Base-by-base conservation (phyloP, 2,888 invertebrate species). In the Brachynemurus nebulosus region DNA sequence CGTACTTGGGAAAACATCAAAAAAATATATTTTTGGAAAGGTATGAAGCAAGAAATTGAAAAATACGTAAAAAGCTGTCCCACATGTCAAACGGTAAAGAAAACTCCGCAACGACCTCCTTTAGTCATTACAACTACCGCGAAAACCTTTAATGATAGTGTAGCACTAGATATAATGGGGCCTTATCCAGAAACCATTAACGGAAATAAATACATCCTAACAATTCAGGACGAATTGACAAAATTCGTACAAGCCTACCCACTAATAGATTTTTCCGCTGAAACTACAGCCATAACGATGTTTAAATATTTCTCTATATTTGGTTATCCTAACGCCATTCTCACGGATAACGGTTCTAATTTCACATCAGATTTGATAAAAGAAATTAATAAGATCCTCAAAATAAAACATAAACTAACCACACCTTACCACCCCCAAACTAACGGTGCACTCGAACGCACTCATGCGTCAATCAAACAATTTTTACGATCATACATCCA, bases 121-220 rank as follows among this genome's bases (percentile, higher is more conserved):
- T 44, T 55, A 49, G 45, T 47, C 37, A 46, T 49, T 8, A 51
- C 52, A 0, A 48, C 52, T 2, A 43, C 50, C 1, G 19, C 43
- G 2, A 39, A 1, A 2, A 35, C 44, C 36, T 47, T 54, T 2
- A 49, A 51, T n/a, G 50, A 53, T 40, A 21, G 46, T 37, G 34
- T 53, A 3, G 47, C 49, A 2, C 8, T 53, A 11, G 53, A 54
- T 17, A 46, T 53, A 6, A 52, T 54, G 20, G 53, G 51, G 7
- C 54, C 52, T 3, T 25, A 53, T n/a, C 45, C 51, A 0, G 17
- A 39, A 16, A 50, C 52, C 1, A 8, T 36, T 1, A 20, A 36
- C 1, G 53, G 52, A 7, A 51, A 52, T 27, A 47, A 44, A 45
- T 54, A 48, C 36, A 47, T 54, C 5, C 6, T 27, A 27, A 27